Evolutionary conservation across 2,888 invertebrate species (phyloP).

Genomic region (Ophraella communa): DNA sequence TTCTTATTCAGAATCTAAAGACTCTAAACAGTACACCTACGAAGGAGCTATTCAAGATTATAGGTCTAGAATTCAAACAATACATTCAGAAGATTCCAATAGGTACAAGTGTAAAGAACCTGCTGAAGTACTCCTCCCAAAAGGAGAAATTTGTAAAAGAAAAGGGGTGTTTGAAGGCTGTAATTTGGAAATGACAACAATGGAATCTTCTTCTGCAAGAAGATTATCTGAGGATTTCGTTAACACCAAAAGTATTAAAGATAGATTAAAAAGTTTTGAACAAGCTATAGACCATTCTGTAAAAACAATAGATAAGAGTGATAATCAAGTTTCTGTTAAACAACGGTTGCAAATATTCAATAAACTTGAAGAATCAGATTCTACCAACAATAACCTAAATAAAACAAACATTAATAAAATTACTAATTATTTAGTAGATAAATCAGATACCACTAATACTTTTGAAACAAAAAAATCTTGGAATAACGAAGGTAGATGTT

Average conservation of each 20-base stretch:
- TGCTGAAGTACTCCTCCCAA: conserved; percentile 64
- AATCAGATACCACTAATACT: conserved; percentile 41
- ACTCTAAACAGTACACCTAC: conserved; percentile 78
- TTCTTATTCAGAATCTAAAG: conserved; percentile 54
- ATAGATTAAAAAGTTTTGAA: conserved; percentile 73
- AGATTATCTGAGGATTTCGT: conserved; percentile 69
- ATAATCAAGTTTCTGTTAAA: conserved; percentile 47
- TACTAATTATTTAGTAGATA: conserved; percentile 48
- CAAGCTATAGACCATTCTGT: conserved; percentile 67
- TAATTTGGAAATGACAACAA: conserved; percentile 60
- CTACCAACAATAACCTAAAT: conserved; percentile 36
- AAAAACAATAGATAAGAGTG: conserved; percentile 43
- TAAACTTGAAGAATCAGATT: conserved; percentile 39
- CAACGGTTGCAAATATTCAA: conserved; percentile 46
- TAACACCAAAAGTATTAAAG: conserved; percentile 74
- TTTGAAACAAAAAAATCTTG: conserved; percentile 39
- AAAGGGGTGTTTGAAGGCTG: conserved; percentile 83
- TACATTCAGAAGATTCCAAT: conserved; percentile 53
- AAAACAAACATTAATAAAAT: conserved; percentile 46
- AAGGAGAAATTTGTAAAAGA: conserved; percentile 81
- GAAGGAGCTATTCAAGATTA: conserved; percentile 88
- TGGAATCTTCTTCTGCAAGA: conserved; percentile 58
- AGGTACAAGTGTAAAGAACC: conserved; percentile 52
- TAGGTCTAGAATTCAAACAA: conserved; percentile 74
- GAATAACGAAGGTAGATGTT: conserved; percentile 55